These are phyloP conservation scores for Bombus waltoni DNA, from an alignment of 1,140 invertebrate species.

Conservation along the genomic window DNA sequence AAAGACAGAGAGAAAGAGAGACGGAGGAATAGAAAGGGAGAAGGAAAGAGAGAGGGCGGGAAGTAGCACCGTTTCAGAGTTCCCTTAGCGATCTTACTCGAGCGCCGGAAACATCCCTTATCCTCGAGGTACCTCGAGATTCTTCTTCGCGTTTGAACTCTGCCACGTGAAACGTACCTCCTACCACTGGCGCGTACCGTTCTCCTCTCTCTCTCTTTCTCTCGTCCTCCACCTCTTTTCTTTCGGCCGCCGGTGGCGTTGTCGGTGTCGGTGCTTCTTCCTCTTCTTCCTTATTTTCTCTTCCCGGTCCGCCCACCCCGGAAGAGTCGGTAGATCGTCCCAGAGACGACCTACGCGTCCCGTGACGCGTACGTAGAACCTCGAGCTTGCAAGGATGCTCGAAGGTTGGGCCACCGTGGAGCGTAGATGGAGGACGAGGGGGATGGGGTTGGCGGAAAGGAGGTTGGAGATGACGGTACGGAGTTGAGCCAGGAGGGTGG, in stretches of 20 bases:
- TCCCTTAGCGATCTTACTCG: conserved; percentile 63
- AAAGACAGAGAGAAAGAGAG: neutral
- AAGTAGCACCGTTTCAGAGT: conserved; percentile 55
- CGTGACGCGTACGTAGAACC: conserved; percentile 67
- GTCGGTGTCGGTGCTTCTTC: neutral
- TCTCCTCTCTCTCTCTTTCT: neutral
- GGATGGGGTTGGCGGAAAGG: conserved; percentile 24
- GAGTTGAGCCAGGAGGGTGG: conserved; percentile 46
- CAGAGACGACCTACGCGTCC: conserved; percentile 71
- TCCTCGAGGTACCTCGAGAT: conserved; percentile 64
- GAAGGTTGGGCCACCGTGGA: conserved; percentile 58
- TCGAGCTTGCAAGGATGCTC: conserved; percentile 61
- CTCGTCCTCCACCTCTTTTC: neutral
- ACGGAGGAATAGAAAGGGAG: neutral
- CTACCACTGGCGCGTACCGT: neutral
- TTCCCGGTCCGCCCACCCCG: conserved; percentile 16
- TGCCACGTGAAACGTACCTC: conserved; percentile 53
- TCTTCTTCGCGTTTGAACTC: conserved; percentile 64
- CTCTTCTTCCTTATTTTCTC: conserved; percentile 25
- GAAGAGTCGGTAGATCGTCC: conserved; percentile 57
- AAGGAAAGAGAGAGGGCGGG: conserved; percentile 28
- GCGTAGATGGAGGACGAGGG: conserved; percentile 31
- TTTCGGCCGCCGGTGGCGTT: conserved; percentile 4
- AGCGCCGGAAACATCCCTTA: conserved; percentile 69
- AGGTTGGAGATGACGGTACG: conserved; percentile 38